phyloP scores from a whole-genome alignment of 2,113 vertebrate species.

The Phycodurus eques region DNA sequence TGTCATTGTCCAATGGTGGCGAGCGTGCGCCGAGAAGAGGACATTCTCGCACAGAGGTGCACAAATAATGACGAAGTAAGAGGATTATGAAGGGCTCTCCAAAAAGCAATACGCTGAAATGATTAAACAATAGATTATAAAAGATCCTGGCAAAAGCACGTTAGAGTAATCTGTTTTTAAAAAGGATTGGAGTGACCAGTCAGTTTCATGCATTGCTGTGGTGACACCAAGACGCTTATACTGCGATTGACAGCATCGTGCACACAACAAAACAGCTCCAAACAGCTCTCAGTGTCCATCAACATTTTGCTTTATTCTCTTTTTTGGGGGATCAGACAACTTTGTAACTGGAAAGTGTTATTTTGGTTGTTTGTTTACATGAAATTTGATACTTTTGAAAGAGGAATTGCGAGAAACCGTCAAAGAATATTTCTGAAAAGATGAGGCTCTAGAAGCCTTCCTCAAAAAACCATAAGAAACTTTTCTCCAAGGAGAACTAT shows the following conservation, averaged over 20 bases:
- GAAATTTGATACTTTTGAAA: too few species aligned
- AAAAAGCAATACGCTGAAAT: slow-evolving; percentile 13
- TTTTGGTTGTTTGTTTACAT: too few species aligned
- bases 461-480: too few species aligned
- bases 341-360: too few species aligned
- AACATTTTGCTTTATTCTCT: not conserved
- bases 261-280: not conserved
- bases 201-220: not conserved
- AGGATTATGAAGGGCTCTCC: slow-evolving; percentile 7
- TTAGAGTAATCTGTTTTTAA: slow-evolving; percentile 4
- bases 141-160: not conserved
- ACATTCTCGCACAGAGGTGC: not conserved
- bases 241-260: not conserved
- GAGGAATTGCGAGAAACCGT: too few species aligned
- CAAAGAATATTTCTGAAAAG: too few species aligned
- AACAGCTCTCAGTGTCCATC: not conserved
- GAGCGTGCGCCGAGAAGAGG: not conserved
- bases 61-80: not conserved
- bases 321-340: not conserved
- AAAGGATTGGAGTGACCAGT: not conserved
- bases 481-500: too few species aligned
- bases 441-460: too few species aligned
- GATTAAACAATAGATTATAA: slow-evolving; percentile 11
- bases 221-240: not conserved
- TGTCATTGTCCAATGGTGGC: not conserved